Conservation (phyloP, 2,888 invertebrate genomes). For the Neuroscelio doddi region DNA sequence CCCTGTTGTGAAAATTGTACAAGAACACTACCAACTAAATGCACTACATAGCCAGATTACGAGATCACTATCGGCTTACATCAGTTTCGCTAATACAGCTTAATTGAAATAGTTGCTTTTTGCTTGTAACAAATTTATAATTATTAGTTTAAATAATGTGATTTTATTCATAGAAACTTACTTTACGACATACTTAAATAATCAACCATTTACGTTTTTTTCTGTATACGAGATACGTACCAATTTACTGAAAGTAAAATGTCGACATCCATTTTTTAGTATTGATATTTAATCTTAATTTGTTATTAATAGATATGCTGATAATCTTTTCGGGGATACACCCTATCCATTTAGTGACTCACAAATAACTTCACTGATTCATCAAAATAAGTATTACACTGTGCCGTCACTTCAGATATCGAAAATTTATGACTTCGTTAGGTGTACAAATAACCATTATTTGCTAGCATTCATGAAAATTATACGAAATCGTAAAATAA, state of each 20-base stretch:
- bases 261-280: no score
- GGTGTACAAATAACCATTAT: background rate
- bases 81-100: slow-evolving; percentile 6
- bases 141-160: background rate
- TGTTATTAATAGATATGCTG: no score
- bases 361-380: background rate
- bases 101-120: slow-evolving; percentile 16
- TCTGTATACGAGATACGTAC: no score
- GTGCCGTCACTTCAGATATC: background rate
- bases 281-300: no score
- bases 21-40: slow-evolving; percentile 11
- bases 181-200: no score
- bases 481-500: no score
- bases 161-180: background rate
- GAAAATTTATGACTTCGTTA: background rate
- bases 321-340: background rate
- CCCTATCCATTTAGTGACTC: background rate
- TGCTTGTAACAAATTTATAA: slow-evolving; percentile 15
- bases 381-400: background rate
- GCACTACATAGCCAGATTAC: slow-evolving; percentile 10
- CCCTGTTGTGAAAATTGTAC: slow-evolving; percentile 19
- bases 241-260: no score
- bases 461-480: background rate
- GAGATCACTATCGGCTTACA: slow-evolving; percentile 15
- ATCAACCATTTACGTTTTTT: no score